Evolutionary conservation across 2,888 invertebrate genomes (phyloP).

Genomic region (Tethea ocularis): DNA sequence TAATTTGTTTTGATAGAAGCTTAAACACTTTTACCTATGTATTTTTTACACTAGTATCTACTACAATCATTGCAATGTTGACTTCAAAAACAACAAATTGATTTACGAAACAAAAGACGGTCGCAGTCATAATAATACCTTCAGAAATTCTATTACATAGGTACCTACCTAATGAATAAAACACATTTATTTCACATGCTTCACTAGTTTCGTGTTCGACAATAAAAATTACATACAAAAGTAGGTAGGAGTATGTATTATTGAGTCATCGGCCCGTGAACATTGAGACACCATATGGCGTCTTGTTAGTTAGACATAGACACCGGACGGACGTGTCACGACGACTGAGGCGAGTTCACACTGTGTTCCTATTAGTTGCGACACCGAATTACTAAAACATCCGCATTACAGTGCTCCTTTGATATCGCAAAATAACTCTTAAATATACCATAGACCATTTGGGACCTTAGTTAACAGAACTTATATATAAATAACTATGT

Average conservation of each 20-base stretch:
- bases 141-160: conserved; percentile 15
- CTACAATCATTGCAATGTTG: not conserved
- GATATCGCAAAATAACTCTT: too few species aligned
- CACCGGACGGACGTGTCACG: conserved; percentile 56
- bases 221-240: conserved; percentile 42
- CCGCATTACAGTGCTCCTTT: too few species aligned
- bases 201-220: conserved; percentile 37
- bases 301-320: conserved; percentile 58
- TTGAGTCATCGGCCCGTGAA: conserved; percentile 62
- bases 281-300: conserved; percentile 66
- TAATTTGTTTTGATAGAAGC: too few species aligned
- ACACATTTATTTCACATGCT: conserved; percentile 42
- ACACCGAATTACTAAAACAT: not conserved
- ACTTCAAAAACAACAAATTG: not conserved
- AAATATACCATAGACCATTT: too few species aligned
- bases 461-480: too few species aligned
- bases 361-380: conserved; percentile 17
- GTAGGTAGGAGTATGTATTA: conserved; percentile 23
- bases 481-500: too few species aligned
- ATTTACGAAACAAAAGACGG: not conserved
- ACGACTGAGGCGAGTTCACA: conserved; percentile 42
- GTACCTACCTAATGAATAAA: conserved; percentile 37
- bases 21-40: too few species aligned
- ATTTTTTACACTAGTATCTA: too few species aligned
- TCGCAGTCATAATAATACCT: not conserved